These are phyloP conservation scores for Solenopsis fugax DNA, from an alignment of 1,140 invertebrate species.

Conservation along the genomic window DNA sequence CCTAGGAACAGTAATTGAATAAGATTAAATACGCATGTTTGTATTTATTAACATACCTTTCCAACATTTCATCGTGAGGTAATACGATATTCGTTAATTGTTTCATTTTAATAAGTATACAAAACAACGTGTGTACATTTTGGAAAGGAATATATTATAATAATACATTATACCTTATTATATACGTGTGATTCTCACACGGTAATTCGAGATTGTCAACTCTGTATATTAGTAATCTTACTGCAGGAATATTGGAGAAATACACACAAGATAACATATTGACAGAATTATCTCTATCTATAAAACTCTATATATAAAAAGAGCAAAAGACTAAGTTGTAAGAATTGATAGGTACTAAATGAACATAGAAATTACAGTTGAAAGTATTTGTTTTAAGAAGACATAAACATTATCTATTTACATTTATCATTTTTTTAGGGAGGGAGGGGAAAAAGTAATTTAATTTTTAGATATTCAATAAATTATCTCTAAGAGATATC, in stretches of 20 bases:
- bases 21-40: slow-evolving; percentile 29
- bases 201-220: slow-evolving; percentile 43
- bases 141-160: slow-evolving; percentile 40
- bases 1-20: slow-evolving; percentile 41
- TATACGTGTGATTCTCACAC: neutral
- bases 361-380: neutral
- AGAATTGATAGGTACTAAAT: slow-evolving; percentile 20
- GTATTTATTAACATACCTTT: slow-evolving; percentile 18
- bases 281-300: neutral
- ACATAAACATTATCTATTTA: neutral
- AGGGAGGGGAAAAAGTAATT: neutral
- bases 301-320: slow-evolving; percentile 20
- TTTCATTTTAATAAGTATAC: slow-evolving; percentile 51
- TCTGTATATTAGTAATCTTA: slow-evolving; percentile 48
- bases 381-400: neutral
- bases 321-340: neutral
- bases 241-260: slow-evolving; percentile 22
- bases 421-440: slow-evolving; percentile 12
- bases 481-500: slow-evolving; percentile 22
- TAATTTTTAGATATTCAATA: neutral
- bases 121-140: slow-evolving; percentile 25
- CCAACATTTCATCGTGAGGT: slow-evolving; percentile 22
- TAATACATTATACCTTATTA: neutral
- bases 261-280: slow-evolving; percentile 20
- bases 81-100: neutral